These are phyloP conservation scores for Aphelinus atriplicis DNA, from an alignment of 1,140 invertebrate species.

Conservation along the genomic window DNA sequence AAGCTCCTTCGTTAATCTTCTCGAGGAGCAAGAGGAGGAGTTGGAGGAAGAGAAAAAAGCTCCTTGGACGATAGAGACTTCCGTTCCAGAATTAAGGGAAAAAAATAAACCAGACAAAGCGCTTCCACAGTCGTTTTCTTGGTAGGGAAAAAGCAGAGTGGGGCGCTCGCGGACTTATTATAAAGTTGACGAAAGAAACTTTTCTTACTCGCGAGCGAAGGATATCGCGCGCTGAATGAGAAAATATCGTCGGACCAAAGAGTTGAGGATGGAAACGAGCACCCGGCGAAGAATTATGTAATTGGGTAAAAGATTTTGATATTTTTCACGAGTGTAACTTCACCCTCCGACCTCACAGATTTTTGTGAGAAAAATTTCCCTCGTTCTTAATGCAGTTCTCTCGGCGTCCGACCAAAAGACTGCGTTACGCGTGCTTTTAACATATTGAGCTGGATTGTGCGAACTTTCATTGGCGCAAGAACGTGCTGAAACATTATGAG, in stretches of 20 bases:
- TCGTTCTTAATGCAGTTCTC: conserved; percentile 15
- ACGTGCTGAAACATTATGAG: conserved; percentile 1
- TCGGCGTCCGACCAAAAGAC: background rate
- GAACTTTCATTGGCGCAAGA: conserved; percentile 22
- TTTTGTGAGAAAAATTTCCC: conserved; percentile 26
- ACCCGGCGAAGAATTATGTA: conserved; percentile 31
- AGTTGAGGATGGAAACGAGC: conserved; percentile 9
- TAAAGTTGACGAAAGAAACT: conserved; percentile 42
- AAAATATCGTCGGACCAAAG: conserved; percentile 28
- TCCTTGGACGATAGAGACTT: conserved; percentile 31
- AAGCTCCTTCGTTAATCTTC: conserved; percentile 43
- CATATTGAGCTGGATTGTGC: conserved; percentile 21
- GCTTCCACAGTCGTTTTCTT: conserved; percentile 29
- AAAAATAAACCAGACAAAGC: conserved; percentile 39
- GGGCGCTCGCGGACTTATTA: conserved; percentile 33
- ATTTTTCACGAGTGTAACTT: conserved; percentile 11
- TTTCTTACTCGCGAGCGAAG: conserved; percentile 10
- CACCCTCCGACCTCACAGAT: conserved; percentile 13
- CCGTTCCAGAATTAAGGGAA: conserved; percentile 35
- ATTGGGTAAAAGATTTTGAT: conserved; percentile 42
- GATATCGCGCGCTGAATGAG: conserved; percentile 36
- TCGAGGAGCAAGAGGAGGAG: conserved; percentile 13
- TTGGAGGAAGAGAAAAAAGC: conserved; percentile 32
- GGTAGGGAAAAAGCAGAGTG: conserved; percentile 15
- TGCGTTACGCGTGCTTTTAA: conserved; percentile 25